Conservation (phyloP, 2,113 vertebrate species). For the Arvicanthis niloticus region DNA sequence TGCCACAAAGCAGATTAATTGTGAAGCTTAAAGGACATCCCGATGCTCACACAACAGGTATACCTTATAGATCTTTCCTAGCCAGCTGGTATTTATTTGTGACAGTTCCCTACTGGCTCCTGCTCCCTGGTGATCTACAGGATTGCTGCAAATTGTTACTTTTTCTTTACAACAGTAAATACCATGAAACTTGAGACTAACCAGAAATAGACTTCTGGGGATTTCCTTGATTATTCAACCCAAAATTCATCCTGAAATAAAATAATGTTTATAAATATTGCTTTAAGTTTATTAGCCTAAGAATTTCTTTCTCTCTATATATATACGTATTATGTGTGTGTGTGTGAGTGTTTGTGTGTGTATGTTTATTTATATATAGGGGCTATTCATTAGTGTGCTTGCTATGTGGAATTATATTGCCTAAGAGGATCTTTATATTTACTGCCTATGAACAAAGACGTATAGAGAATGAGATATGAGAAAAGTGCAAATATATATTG, state of each 20-base stretch:
- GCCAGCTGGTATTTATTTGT: slow-evolving; percentile 69
- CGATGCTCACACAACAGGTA: slow-evolving; percentile 65
- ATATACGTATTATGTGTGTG: background rate
- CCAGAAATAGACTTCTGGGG: background rate
- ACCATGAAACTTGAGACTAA: slow-evolving; percentile 41
- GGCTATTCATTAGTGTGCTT: background rate
- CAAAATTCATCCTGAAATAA: slow-evolving; percentile 38
- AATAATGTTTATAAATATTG: slow-evolving; percentile 49
- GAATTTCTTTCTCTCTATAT: background rate
- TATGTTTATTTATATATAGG: background rate
- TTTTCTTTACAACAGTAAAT: slow-evolving; percentile 46
- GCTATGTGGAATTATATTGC: slow-evolving; percentile 36
- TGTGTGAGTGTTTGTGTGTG: background rate
- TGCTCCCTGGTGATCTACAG: slow-evolving; percentile 44
- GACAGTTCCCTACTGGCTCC: slow-evolving; percentile 60
- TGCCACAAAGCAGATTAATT: slow-evolving; percentile 63
- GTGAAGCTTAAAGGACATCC: slow-evolving; percentile 55
- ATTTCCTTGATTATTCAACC: slow-evolving; percentile 41
- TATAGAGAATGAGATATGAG: slow-evolving; percentile 39
- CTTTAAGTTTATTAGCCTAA: slow-evolving; percentile 32
- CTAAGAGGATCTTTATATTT: slow-evolving; percentile 15
- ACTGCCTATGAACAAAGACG: slow-evolving; percentile 36
- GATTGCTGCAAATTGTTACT: slow-evolving; percentile 43
- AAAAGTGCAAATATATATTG: slow-evolving; percentile 40
- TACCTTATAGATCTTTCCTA: slow-evolving; percentile 65